Base-by-base conservation (phyloP, 2,113 vertebrate genomes). In the Phaetusa simplex region DNA sequence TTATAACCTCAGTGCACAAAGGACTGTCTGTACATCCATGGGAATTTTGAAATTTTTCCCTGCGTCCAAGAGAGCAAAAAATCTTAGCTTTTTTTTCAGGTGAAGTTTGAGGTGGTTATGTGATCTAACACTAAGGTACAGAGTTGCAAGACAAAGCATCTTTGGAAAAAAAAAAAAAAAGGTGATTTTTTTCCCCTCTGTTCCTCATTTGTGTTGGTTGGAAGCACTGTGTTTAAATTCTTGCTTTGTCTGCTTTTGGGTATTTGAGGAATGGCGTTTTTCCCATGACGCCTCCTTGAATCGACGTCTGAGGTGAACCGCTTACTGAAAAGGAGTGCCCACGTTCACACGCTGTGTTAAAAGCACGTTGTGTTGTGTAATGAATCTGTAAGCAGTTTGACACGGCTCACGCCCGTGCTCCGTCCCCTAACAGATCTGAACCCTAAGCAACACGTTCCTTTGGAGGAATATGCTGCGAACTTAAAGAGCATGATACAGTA, bases 361-460 rank as follows among this genome's bases (percentile, higher is more conserved):
- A 61, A 26, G 11, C 32, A 29, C 0, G 0, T 6, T 49, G 0
- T 2, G 7, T 32, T 18, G 50, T 64, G 58, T 34, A 8, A 2
- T 11, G 23, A 11, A 9, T 12, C 36, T 20, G 45, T n/a, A 7
- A 73, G 91, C 34, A 45, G 17, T 58, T 42, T 14, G 42, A n/a
- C 19, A 1, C 40, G 5, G 1, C 49, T 69, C 5, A 50, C 6
- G 32, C 11, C 0, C 11, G 8, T 4, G 64, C 34, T 93, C 12
- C 43, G 6, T 49, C 49, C 49, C 59, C 34, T 4, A 4, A 15
- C 95, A 99, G 99, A 99, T 18, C 97, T 98, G 97, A 99, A 99
- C 94, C 98, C 98, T 0, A 98, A 98, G 93, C 99, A 99, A 66
- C 99, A 99, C 2, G 70, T 99, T 19, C 99, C 99, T 24, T 66